Conservation (phyloP, 2,113 vertebrate genomes). For the Chaetodon trifascialis region DNA sequence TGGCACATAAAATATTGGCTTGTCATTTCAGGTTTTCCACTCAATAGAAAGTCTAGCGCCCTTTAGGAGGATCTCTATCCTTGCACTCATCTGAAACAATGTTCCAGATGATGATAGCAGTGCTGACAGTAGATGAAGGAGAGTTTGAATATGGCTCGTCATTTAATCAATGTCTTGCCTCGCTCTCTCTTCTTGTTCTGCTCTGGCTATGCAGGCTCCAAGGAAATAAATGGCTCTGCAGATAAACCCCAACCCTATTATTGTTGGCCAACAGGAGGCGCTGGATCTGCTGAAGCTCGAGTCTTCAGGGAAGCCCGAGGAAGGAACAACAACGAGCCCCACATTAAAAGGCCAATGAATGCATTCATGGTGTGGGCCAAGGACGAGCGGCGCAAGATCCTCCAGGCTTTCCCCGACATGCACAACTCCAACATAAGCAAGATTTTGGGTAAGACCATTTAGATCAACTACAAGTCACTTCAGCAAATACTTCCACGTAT, state of each 20-base stretch:
- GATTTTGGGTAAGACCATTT: conserved; percentile 92
- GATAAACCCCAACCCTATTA: conserved; percentile 95
- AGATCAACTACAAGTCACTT: not conserved
- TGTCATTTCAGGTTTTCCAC: conserved; percentile 43
- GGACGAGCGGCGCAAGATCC: conserved; percentile 98
- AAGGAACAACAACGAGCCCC: conserved; percentile 96
- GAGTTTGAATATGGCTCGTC: conserved; percentile 58
- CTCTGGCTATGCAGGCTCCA: conserved; percentile 89
- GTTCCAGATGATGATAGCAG: conserved; percentile 44
- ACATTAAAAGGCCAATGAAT: conserved; percentile 99
- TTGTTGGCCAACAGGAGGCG: conserved; percentile 98
- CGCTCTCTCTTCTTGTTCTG: conserved; percentile 85
- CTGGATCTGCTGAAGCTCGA: conserved; percentile 95
- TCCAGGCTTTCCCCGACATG: conserved; percentile 99
- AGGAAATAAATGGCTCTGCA: conserved; percentile 93
- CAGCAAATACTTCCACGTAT: not conserved
- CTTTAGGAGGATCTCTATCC: conserved; percentile 19
- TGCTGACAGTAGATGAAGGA: conserved; percentile 37
- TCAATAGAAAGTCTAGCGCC: conserved; percentile 21
- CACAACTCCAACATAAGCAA: conserved; percentile 99
- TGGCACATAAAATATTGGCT: conserved; percentile 39
- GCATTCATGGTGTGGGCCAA: conserved; percentile 99
- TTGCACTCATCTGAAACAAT: conserved; percentile 57
- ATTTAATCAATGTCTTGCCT: conserved; percentile 87
- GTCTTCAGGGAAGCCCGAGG: conserved; percentile 97